These are phyloP conservation scores for Seriola rivoliana DNA, from an alignment of 2,113 vertebrate genomes.

Conservation along the genomic window DNA sequence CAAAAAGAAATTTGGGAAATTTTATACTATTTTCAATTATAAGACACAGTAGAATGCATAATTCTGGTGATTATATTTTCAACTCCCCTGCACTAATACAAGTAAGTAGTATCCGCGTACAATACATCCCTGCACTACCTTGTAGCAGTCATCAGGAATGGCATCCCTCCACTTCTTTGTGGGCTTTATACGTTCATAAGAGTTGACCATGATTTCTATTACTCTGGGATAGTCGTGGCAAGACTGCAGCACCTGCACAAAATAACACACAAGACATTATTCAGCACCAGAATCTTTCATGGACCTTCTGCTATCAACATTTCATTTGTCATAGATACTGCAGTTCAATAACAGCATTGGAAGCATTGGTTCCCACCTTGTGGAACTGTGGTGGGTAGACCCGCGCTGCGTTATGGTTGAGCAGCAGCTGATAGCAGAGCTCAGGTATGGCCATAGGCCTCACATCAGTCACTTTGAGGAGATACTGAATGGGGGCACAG, in stretches of 20 bases:
- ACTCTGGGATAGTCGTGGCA: slow-evolving; percentile 89
- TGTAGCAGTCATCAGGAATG: slow-evolving; percentile 89
- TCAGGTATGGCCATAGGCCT: slow-evolving; percentile 88
- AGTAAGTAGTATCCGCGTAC: too few species aligned
- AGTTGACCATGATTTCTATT: slow-evolving; percentile 91
- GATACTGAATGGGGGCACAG: slow-evolving; percentile 92
- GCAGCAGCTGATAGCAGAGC: slow-evolving; percentile 92
- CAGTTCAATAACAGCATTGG: neutral
- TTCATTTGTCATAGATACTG: neutral
- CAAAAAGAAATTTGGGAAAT: slow-evolving; percentile 6
- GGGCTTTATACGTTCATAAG: slow-evolving; percentile 89
- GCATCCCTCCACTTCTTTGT: slow-evolving; percentile 90
- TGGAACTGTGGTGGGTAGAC: slow-evolving; percentile 97
- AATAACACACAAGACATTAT: slow-evolving; percentile 2
- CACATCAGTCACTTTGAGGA: slow-evolving; percentile 91
- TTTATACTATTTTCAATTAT: neutral
- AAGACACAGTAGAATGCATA: neutral
- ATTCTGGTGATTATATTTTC: neutral
- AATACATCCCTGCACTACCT: slow-evolving; percentile 82
- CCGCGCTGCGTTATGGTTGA: slow-evolving; percentile 91
- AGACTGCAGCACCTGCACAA: slow-evolving; percentile 90
- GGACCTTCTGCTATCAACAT: neutral
- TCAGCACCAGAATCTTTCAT: neutral
- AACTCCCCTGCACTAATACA: neutral
- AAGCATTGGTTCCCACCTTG: slow-evolving; percentile 84